phyloP scores from a whole-genome alignment of 2,797 vertebrate species.

The Alcedo atthis region DNA sequence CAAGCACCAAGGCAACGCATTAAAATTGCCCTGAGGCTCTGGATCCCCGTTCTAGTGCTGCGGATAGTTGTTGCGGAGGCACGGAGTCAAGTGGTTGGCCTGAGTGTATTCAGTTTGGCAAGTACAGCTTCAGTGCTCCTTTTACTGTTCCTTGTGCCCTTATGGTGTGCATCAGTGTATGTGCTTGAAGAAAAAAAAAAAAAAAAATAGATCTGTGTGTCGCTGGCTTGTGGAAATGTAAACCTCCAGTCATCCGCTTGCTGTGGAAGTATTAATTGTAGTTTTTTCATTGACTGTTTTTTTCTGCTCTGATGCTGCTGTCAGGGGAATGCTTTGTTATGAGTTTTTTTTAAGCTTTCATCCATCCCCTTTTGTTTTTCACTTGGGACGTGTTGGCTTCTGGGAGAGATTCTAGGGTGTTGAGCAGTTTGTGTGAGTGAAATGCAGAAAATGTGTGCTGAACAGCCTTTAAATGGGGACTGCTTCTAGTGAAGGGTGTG shows the following conservation, averaged over 20 bases:
- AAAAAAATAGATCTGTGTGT: background rate
- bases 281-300: slow-evolving; percentile 13
- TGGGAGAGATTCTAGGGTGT: slow-evolving; percentile 24
- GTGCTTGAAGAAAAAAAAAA: background rate
- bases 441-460: background rate
- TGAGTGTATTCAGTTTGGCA: slow-evolving; percentile 79
- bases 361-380: background rate
- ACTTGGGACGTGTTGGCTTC: slow-evolving; percentile 11
- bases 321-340: slow-evolving; percentile 26
- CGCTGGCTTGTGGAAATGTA: slow-evolving; percentile 53
- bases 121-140: slow-evolving; percentile 78
- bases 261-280: background rate
- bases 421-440: background rate
- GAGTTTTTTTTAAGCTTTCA: background rate
- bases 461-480: background rate
- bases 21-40: slow-evolving; percentile 92
- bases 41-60: slow-evolving; percentile 95
- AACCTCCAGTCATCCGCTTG: slow-evolving; percentile 6
- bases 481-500: background rate
- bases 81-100: slow-evolving; percentile 75
- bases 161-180: background rate
- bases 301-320: background rate
- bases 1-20: slow-evolving; percentile 90
- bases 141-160: slow-evolving; percentile 15
- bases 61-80: slow-evolving; percentile 92